Base-by-base conservation (phyloP, 2,888 invertebrate species). In the Creontiades dilutus region DNA sequence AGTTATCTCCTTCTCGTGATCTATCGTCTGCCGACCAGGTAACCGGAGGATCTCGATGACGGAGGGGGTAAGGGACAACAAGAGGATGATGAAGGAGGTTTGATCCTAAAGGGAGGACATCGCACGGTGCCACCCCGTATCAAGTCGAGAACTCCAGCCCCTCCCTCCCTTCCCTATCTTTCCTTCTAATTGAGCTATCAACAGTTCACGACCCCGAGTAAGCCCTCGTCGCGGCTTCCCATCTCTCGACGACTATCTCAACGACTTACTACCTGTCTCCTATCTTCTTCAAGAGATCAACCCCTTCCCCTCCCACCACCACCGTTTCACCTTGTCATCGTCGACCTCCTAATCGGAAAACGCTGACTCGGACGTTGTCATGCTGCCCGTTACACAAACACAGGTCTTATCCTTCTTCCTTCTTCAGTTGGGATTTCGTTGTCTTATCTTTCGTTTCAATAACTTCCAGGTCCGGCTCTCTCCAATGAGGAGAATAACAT, bases 201-300 rank as follows among this genome's bases (percentile, higher is more conserved):
- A 82, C 82, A 82, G 82, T 82, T 82, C 82, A 82, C 82, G 82
- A 82, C 82, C 82, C 82, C 27, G 82, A 23, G 23, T 23, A 12
- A 68, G 7, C 11, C 68, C 27, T 23, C 23, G 13, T 13, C 11
- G 11, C 23, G 57, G n/a, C 57, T n/a, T 5, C 7, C n/a, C 68
- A 68, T 68, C 68, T 57, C 57, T 23, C 23, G 68, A 68, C 68
- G 68, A 12, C 37, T 68, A 23, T 68, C 68, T 68, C 68, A 68
- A 68, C 68, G 61, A 61, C 61, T 61, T 61, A 19, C 61, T 68
- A 68, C 68, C 68, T 68, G 68, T 68, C 68, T 68, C n/a, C n/a
- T 68, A 68, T 68, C 68, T 68, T 13, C 68, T 27, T 68, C 23
- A 19, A 68, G 13, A 68, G 68, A 23, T 23, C 23, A n/a, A n/a